Evolutionary conservation across 2,113 vertebrate species (phyloP).

Genomic region (Nerophis ophidion): DNA sequence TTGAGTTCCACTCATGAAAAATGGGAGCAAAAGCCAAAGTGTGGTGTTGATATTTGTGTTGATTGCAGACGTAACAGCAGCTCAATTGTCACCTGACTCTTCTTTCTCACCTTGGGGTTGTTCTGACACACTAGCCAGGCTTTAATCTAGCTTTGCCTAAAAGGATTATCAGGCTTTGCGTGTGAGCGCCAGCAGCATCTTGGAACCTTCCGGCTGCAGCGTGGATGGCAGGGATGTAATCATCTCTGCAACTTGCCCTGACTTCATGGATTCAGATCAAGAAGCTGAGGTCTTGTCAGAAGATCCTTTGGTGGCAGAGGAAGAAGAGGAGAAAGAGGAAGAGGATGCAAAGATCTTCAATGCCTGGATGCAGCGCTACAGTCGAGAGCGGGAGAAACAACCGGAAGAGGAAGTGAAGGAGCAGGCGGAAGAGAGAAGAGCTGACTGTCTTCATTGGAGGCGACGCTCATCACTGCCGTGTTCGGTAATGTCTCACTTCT

Average conservation of each 20-base stretch:
- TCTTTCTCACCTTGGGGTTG: constrained; percentile 10
- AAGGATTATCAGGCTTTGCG: constrained; percentile 34
- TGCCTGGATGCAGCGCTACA: constrained; percentile 49
- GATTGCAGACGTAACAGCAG: no score
- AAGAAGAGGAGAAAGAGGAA: constrained; percentile 9
- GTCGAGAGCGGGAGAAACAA: constrained; percentile 6
- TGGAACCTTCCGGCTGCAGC: neutral
- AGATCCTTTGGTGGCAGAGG: constrained; percentile 1
- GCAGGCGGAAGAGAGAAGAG: constrained; percentile 10
- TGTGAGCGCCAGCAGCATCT: constrained; percentile 5
- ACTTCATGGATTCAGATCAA: constrained; percentile 20
- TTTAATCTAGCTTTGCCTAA: constrained; percentile 21
- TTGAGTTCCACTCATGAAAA: no score
- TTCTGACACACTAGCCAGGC: constrained; percentile 28
- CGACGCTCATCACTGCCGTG: constrained; percentile 82
- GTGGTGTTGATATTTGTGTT: no score
- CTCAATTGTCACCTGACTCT: neutral
- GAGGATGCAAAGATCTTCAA: constrained; percentile 41
- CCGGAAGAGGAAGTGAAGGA: neutral
- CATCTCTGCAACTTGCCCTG: neutral
- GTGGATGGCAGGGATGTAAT: neutral
- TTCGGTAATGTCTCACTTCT: constrained; percentile 64
- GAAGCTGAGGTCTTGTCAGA: constrained; percentile 29
- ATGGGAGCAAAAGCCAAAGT: no score
- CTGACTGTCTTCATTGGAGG: constrained; percentile 41